Base-by-base conservation (phyloP, 1,140 invertebrate genomes). In the Aphaenogaster rudis region DNA sequence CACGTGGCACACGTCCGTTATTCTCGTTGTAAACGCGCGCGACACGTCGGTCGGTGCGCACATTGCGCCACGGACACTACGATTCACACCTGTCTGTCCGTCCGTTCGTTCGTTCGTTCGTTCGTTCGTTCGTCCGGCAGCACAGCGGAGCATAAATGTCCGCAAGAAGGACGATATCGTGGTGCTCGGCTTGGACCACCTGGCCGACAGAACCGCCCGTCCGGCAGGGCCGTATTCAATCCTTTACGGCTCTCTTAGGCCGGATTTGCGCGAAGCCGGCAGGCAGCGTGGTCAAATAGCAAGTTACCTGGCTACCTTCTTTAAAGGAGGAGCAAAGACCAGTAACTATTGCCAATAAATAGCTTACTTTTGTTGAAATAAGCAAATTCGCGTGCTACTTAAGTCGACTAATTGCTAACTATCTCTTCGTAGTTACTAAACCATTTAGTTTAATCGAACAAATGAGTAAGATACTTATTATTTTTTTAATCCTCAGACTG, bases 131-230 rank as follows among this genome's bases (percentile, higher is more conserved):
- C 72, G 39, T 77, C 39, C 74, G 74, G 54, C 74, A 77, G 76
- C 42, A 78, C 76, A 33, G 15, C 39, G 42, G 39, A 61, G 69
- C 80, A 74, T 84, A 84, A 84, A 84, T 63, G 69, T 84, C 80
- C 69, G 80, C 80, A 74, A 84, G 80, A 84, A 84, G 80, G 76
- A 84, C 80, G 80, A 84, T 84, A 84, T 76, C 80, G 54, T 76
- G 64, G 69, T 54, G 67, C 42, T 84, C 69, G 39, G 67, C 42
- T 82, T 82, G 80, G 80, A 84, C 80, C 80, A 84, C 80, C 80
- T 84, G 80, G 80, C 69, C 80, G 80, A 74, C 54, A 54, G 45
- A 81, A 39, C 59, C 45, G 63, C 42, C 42, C 21, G 64, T 28
- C 69, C 45, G 28, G n/a, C 80, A 84, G 69, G 80, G 80, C 80